Percentiles rank a stretch among this genome's conserved stretches.
Conservation (phyloP, 1,140 invertebrate genomes). For the Cyclargus thomasi region DNA sequence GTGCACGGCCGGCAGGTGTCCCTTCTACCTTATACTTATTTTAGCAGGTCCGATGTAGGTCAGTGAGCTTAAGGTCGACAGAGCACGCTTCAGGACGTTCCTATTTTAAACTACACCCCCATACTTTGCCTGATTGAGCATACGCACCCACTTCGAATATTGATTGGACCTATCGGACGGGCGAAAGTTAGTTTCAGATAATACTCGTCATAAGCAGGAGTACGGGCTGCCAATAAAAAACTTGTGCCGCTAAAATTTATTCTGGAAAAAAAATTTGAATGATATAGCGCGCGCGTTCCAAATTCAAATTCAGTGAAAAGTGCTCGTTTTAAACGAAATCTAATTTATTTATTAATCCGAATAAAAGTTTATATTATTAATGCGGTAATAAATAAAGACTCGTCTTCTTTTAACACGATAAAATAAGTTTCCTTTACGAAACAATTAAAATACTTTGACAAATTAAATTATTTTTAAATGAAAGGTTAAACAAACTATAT, state of each 20-base stretch:
- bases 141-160: conserved; percentile 54
- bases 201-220: conserved; percentile 54
- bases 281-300: conserved; percentile 16
- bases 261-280: neutral
- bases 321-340: neutral
- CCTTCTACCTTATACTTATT: conserved; percentile 10
- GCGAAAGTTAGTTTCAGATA: conserved; percentile 58
- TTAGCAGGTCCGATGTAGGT: conserved; percentile 35
- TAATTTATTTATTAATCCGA: neutral
- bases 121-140: conserved; percentile 55
- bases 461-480: neutral
- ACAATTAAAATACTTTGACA: neutral
- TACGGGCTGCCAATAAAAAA: conserved; percentile 38
- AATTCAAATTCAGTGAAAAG: conserved; percentile 19
- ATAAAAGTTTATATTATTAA: neutral
- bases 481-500: neutral
- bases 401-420: neutral
- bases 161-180: conserved; percentile 57
- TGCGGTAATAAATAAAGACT: neutral
- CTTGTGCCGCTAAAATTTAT: conserved; percentile 22
- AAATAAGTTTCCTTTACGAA: neutral
- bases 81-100: conserved; percentile 36
- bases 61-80: conserved; percentile 36
- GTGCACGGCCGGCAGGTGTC: neutral
- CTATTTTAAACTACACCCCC: conserved; percentile 45